Conservation (phyloP, 1,140 invertebrate genomes). For the Paraescarpia echinospica region DNA sequence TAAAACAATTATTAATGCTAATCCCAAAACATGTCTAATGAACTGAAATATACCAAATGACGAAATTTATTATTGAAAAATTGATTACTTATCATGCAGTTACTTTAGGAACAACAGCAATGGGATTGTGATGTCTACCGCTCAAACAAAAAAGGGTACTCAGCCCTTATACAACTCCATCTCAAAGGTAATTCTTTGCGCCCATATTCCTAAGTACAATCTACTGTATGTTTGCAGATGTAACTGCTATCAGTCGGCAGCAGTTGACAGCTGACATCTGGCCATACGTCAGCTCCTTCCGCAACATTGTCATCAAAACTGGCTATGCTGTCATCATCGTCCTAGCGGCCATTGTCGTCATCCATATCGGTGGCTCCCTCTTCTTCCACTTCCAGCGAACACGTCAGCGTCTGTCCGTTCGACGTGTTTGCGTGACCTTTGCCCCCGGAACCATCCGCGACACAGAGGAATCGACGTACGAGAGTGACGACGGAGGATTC, state of each 20-base stretch:
- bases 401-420: conserved; percentile 21
- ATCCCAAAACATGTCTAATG: too few relatives aligned
- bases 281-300: conserved; percentile 20
- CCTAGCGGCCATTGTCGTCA: conserved; percentile 13
- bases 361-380: conserved; percentile 20
- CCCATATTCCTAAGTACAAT: not conserved
- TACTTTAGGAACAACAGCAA: too few relatives aligned
- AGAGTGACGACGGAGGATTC: conserved; percentile 10
- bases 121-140: too few relatives aligned
- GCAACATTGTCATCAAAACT: conserved; percentile 18
- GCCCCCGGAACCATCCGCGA: not conserved
- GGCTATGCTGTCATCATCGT: conserved; percentile 22
- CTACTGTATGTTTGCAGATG: not conserved
- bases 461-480: conserved; percentile 9
- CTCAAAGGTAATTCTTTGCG: not conserved
- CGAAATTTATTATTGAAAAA: too few relatives aligned
- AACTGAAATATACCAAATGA: too few relatives aligned
- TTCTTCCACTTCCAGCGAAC: conserved; percentile 24
- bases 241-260: not conserved
- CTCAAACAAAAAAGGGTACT: too few relatives aligned
- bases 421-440: not conserved
- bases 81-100: too few relatives aligned
- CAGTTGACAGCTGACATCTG: not conserved
- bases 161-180: too few relatives aligned
- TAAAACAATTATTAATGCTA: too few relatives aligned